phyloP scores from a whole-genome alignment of 1,140 invertebrate genomes.

The Psilanteris sp. region DNA sequence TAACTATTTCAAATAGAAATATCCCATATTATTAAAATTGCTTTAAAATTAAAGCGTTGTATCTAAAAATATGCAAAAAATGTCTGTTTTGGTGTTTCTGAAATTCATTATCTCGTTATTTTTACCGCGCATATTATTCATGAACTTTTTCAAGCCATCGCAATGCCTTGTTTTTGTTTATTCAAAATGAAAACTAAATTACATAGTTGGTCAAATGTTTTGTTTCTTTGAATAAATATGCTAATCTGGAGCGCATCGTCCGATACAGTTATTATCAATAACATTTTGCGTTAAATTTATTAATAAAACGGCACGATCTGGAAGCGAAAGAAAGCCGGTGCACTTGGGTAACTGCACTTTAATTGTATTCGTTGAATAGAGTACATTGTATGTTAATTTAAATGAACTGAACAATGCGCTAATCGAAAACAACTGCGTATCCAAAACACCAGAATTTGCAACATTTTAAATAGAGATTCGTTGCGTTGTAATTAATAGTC shows the following conservation, averaged over 20 bases:
- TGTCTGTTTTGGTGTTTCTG: neutral
- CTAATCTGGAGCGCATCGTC: constrained; percentile 2
- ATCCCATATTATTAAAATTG: no score
- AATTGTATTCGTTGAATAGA: constrained; percentile 49
- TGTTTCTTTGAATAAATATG: constrained; percentile 38
- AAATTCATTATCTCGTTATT: constrained; percentile 8
- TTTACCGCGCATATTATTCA: constrained; percentile 12
- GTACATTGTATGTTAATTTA: constrained; percentile 48
- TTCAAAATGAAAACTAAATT: constrained; percentile 23
- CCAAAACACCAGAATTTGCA: constrained; percentile 22
- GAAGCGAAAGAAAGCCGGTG: constrained; percentile 19
- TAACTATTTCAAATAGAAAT: no score
- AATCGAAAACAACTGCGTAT: constrained; percentile 33
- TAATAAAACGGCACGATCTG: constrained; percentile 16
- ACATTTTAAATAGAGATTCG: constrained; percentile 29
- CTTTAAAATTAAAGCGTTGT: neutral
- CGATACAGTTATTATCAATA: constrained; percentile 25
- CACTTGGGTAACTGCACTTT: constrained; percentile 38
- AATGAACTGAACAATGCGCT: constrained; percentile 30
- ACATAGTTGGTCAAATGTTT: constrained; percentile 12
- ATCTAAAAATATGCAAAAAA: neutral
- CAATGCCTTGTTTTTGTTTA: constrained; percentile 3
- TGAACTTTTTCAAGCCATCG: constrained; percentile 8
- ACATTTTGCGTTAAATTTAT: constrained; percentile 20
- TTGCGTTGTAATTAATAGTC: no score